Percentiles rank a stretch among this genome's conserved stretches.
Conservation (phyloP, 1,140 invertebrate species). For the Trichonephila inaurata region DNA sequence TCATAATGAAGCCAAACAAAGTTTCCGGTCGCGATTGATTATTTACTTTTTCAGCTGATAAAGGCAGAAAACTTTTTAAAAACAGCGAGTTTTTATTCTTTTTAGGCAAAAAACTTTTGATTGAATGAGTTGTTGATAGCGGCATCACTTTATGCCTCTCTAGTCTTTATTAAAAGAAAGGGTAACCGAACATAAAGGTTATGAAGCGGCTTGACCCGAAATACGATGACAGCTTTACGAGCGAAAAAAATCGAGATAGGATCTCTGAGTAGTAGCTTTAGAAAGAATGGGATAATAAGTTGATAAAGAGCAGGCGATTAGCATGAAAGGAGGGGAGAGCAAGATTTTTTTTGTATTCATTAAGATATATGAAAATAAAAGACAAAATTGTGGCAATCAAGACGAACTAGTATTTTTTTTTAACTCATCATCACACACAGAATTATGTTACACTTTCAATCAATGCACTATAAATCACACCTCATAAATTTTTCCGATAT, state of each 20-base stretch:
- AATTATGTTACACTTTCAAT: no score
- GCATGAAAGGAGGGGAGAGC: not conserved
- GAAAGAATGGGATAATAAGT: not conserved
- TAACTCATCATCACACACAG: no score
- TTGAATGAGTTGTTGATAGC: not conserved
- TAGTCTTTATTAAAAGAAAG: conserved; percentile 16
- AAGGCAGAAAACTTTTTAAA: not conserved
- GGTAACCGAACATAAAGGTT: conserved; percentile 1
- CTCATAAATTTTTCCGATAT: no score
- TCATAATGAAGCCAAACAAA: not conserved
- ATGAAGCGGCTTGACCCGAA: not conserved
- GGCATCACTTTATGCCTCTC: not conserved
- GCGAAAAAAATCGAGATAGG: not conserved
- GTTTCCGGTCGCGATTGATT: not conserved
- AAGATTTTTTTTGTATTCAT: not conserved
- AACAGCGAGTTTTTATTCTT: not conserved
- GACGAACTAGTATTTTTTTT: no score
- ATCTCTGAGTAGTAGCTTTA: not conserved
- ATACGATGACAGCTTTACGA: conserved; percentile 5
- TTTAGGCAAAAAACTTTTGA: not conserved
- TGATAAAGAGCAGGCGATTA: not conserved
- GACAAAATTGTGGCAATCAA: not conserved
- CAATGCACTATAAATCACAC: no score
- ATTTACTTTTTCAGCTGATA: not conserved
- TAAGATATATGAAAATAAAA: conserved; percentile 2